phyloP scores from a whole-genome alignment of 1,140 invertebrate genomes.

The Coptotermes formosanus region DNA sequence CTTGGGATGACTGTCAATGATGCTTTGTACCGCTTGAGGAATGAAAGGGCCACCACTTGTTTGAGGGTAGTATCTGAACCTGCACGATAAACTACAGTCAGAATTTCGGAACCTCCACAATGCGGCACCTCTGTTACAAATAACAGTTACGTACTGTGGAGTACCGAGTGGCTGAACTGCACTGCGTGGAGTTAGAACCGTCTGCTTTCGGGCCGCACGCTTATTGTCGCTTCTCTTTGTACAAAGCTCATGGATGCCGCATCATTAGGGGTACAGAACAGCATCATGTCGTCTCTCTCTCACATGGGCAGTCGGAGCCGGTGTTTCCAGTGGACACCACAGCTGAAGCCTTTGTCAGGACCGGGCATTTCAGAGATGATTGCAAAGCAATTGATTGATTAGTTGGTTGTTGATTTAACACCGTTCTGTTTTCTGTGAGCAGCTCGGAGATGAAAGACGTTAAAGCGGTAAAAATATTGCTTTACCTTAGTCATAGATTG shows the following conservation, averaged over 20 bases:
- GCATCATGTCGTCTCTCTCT: not conserved
- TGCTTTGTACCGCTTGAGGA: no score
- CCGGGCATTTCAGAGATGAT: not conserved
- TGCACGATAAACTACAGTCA: no score
- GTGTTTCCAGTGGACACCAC: not conserved
- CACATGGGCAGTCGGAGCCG: not conserved
- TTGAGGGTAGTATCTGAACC: no score
- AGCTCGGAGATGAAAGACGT: conserved; percentile 7
- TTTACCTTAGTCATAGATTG: not conserved
- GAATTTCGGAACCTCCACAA: no score
- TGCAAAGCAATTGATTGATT: conserved; percentile 19
- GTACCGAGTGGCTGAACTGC: not conserved
- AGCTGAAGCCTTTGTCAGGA: conserved; percentile 4
- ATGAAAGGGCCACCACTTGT: no score
- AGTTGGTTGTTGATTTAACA: conserved; percentile 9
- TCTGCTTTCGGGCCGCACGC: not conserved
- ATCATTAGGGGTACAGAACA: conserved; percentile 8
- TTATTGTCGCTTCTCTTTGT: conserved; percentile 4
- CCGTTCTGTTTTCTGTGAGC: not conserved
- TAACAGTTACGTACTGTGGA: not conserved
- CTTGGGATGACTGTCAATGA: no score
- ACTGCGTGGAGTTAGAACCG: not conserved
- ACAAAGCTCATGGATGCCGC: conserved; percentile 9
- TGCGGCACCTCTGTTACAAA: no score
- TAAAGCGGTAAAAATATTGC: not conserved